These are phyloP conservation scores for Calidris pygmaea DNA, from an alignment of 2,113 vertebrate species.

Conservation along the genomic window DNA sequence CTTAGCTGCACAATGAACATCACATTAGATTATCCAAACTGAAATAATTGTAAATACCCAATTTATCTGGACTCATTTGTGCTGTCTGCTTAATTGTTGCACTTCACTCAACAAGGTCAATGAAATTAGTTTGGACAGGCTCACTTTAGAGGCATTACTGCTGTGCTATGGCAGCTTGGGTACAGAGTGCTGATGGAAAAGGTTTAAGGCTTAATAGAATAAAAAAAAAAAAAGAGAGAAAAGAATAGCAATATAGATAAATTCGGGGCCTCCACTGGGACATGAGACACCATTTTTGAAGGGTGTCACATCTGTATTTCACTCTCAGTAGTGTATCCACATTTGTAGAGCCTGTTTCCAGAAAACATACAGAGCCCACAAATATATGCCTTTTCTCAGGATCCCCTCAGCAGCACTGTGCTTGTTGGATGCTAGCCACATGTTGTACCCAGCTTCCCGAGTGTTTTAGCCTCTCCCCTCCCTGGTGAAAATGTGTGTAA, in stretches of 20 bases:
- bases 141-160: background rate
- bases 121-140: conserved; percentile 42
- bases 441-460: background rate
- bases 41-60: conserved; percentile 35
- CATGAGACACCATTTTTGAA: background rate
- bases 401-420: background rate
- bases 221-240: background rate
- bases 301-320: background rate
- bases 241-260: background rate
- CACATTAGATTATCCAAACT: conserved; percentile 11
- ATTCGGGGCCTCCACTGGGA: background rate
- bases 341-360: background rate
- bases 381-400: background rate
- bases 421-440: background rate
- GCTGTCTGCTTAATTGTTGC: conserved; percentile 25
- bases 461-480: background rate
- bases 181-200: background rate
- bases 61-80: conserved; percentile 19
- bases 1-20: background rate
- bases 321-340: background rate
- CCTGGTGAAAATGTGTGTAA: background rate
- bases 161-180: background rate
- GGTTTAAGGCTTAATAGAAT: background rate
- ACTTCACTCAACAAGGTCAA: conserved; percentile 40
- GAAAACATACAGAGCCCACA: background rate